Percentiles rank a stretch among this genome's conserved stretches.
These are phyloP conservation scores for Setophaga petechia DNA, from an alignment of 2,113 vertebrate species.

Conservation along the genomic window DNA sequence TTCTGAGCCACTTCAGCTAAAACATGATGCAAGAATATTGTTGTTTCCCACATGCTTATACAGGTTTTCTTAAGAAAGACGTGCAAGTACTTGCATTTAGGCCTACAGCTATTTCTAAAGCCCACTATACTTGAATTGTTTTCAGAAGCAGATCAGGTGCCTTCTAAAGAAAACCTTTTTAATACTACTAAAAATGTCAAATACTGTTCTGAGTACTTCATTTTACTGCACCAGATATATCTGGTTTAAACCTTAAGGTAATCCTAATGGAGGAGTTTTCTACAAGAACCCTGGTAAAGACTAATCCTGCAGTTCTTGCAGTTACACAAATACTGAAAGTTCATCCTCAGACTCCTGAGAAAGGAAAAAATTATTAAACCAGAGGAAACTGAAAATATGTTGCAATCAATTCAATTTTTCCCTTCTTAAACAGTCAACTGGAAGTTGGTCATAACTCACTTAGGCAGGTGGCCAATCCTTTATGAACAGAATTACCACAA, in stretches of 20 bases:
- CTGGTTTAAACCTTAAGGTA: neutral
- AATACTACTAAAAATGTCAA: neutral
- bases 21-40: slow-evolving; percentile 52
- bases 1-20: slow-evolving; percentile 82
- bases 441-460: neutral
- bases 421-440: neutral
- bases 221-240: neutral
- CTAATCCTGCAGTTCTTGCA: neutral
- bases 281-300: neutral
- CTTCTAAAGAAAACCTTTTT: neutral
- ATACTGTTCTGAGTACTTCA: neutral
- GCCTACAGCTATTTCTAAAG: neutral
- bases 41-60: neutral
- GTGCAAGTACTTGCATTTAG: neutral
- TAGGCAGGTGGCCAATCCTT: neutral
- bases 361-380: neutral
- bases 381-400: neutral
- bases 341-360: neutral
- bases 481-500: neutral
- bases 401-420: neutral
- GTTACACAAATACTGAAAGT: neutral
- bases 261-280: neutral
- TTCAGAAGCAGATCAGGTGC: neutral
- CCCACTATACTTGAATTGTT: neutral
- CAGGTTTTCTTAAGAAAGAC: neutral